Conservation (phyloP, 2,797 vertebrate species). For the Tiaroga cobitis region DNA sequence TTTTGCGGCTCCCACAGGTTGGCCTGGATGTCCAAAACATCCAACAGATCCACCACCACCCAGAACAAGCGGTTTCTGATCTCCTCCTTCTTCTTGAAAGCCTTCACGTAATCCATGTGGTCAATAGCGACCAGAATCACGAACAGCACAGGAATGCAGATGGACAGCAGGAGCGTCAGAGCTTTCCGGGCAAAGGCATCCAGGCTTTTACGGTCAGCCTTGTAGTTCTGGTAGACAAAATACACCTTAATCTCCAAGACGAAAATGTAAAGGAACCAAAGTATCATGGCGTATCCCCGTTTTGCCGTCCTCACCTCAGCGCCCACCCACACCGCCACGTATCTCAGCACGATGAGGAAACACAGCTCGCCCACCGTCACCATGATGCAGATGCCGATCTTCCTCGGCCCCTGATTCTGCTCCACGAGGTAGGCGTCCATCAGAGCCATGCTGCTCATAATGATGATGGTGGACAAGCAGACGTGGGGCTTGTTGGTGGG, state of each 20-base stretch:
- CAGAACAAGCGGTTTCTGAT: conserved; percentile 86
- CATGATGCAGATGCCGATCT: conserved; percentile 84
- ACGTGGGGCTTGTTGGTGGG: conserved; percentile 86
- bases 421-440: conserved; percentile 84
- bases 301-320: conserved; percentile 88
- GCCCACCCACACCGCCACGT: conserved; percentile 88
- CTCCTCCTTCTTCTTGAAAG: conserved; percentile 87
- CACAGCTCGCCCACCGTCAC: conserved; percentile 88
- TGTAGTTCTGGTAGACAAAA: conserved; percentile 90
- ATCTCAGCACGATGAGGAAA: conserved; percentile 86
- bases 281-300: conserved; percentile 88
- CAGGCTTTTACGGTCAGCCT: conserved; percentile 84
- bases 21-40: conserved; percentile 89
- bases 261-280: conserved; percentile 87
- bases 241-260: conserved; percentile 88
- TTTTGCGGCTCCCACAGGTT: conserved; percentile 87
- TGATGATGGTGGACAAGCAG: conserved; percentile 83
- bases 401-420: conserved; percentile 84
- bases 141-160: conserved; percentile 81
- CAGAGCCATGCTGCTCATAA: conserved; percentile 85
- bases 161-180: conserved; percentile 78
- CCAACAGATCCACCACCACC: conserved; percentile 89
- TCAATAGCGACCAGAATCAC: conserved; percentile 81
- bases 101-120: conserved; percentile 88
- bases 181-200: conserved; percentile 82